Conservation (phyloP, 2,113 vertebrate species). For the Phylloscopus whistleri region DNA sequence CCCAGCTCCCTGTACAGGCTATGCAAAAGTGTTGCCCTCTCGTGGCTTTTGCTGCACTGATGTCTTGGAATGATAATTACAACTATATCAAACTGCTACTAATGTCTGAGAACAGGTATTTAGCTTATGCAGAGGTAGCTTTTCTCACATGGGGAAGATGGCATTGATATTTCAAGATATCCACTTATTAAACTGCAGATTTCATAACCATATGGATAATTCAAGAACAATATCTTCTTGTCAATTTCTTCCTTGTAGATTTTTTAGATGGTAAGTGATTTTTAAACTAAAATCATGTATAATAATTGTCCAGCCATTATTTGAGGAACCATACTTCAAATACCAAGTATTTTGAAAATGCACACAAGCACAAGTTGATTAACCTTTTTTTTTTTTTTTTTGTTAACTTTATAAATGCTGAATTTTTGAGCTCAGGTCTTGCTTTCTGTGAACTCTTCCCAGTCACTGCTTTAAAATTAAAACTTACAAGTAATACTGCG, state of each 20-base stretch:
- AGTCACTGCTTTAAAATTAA: neutral
- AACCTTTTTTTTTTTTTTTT: neutral
- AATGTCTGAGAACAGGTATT: neutral
- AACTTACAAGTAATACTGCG: neutral
- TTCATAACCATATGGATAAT: neutral
- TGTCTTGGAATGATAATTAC: neutral
- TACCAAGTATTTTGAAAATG: neutral
- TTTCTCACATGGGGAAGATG: neutral
- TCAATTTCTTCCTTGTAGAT: neutral
- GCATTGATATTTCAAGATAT: neutral
- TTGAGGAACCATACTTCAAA: neutral
- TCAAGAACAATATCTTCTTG: neutral
- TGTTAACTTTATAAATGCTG: neutral
- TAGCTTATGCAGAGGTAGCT: neutral
- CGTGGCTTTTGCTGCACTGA: neutral
- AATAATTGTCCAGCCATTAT: neutral
- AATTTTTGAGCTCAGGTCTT: neutral
- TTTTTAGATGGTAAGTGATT: neutral
- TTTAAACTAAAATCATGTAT: neutral
- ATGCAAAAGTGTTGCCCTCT: neutral
- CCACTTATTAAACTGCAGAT: neutral
- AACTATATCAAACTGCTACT: neutral
- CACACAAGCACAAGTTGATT: neutral
- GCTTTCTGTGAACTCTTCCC: neutral
- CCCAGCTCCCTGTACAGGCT: neutral